Evolutionary conservation across 2,888 invertebrate species (phyloP).

Genomic region (Isotomurus palustris): DNA sequence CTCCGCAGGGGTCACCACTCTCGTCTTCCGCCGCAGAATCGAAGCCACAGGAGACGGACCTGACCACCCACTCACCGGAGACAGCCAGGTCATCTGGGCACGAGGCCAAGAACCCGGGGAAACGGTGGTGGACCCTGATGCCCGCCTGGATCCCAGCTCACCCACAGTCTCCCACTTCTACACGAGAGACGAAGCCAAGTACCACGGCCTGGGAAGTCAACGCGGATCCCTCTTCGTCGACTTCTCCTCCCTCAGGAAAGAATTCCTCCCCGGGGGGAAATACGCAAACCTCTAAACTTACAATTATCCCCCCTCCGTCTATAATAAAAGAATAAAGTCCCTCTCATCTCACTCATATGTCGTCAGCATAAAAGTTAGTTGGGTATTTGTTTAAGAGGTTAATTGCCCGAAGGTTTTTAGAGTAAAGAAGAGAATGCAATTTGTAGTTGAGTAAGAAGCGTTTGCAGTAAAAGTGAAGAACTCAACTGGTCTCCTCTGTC

Average conservation of each 20-base stretch:
- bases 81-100: slow-evolving; percentile 56
- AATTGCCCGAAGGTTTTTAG: too few relatives aligned
- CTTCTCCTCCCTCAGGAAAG: slow-evolving; percentile 55
- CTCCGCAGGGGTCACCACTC: slow-evolving; percentile 85
- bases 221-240: slow-evolving; percentile 75
- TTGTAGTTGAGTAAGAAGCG: too few relatives aligned
- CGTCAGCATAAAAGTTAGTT: too few relatives aligned
- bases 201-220: slow-evolving; percentile 81
- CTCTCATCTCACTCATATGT: too few relatives aligned
- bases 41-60: slow-evolving; percentile 67
- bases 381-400: too few relatives aligned
- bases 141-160: slow-evolving; percentile 61
- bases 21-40: slow-evolving; percentile 82
- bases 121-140: slow-evolving; percentile 64
- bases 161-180: slow-evolving; percentile 74
- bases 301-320: too few relatives aligned
- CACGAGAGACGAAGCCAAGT: slow-evolving; percentile 81
- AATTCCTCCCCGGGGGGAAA: slow-evolving; percentile 18
- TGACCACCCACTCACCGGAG: slow-evolving; percentile 77
- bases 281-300: too few relatives aligned
- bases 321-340: too few relatives aligned
- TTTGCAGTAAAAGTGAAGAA: too few relatives aligned
- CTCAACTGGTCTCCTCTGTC: too few relatives aligned
- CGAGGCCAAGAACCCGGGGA: slow-evolving; percentile 76
- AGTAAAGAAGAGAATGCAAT: too few relatives aligned